phyloP scores from a whole-genome alignment of 2,797 vertebrate species.

The Liasis olivaceus region DNA sequence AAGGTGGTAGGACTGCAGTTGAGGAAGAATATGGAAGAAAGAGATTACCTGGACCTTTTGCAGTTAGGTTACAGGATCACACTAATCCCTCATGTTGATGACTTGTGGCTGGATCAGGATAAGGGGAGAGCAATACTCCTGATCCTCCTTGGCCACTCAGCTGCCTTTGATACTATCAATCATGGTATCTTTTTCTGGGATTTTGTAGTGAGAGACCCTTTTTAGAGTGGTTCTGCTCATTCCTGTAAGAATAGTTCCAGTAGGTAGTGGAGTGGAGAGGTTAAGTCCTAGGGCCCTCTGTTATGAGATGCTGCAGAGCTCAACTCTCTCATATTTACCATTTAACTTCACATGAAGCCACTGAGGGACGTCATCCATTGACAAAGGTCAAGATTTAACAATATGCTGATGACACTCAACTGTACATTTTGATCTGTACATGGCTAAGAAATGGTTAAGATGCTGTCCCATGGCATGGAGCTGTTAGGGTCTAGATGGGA shows the following conservation, averaged over 20 bases:
- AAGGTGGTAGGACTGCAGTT: not conserved
- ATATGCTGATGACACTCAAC: not conserved
- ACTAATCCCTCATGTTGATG: not conserved
- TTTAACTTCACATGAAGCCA: not conserved
- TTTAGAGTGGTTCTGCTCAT: not conserved
- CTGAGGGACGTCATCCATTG: not conserved
- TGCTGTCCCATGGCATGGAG: not conserved
- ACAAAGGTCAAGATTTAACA: not conserved
- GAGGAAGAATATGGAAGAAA: not conserved
- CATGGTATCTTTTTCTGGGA: not conserved
- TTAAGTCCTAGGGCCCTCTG: not conserved
- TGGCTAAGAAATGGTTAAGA: not conserved
- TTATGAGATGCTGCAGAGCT: not conserved
- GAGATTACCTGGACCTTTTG: not conserved
- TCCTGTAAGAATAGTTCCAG: not conserved
- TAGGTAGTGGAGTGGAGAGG: not conserved
- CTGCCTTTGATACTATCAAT: not conserved
- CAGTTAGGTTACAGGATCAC: not conserved
- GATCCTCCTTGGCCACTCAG: not conserved
- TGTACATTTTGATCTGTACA: not conserved
- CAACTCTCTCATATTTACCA: too few species aligned
- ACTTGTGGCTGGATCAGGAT: not conserved
- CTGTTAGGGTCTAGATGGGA: not conserved
- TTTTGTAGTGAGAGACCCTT: not conserved
- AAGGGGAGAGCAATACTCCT: not conserved